Percentiles rank a stretch among this genome's conserved stretches.
These are phyloP conservation scores for Sturnus vulgaris DNA, from an alignment of 2,113 vertebrate species.

Conservation along the genomic window DNA sequence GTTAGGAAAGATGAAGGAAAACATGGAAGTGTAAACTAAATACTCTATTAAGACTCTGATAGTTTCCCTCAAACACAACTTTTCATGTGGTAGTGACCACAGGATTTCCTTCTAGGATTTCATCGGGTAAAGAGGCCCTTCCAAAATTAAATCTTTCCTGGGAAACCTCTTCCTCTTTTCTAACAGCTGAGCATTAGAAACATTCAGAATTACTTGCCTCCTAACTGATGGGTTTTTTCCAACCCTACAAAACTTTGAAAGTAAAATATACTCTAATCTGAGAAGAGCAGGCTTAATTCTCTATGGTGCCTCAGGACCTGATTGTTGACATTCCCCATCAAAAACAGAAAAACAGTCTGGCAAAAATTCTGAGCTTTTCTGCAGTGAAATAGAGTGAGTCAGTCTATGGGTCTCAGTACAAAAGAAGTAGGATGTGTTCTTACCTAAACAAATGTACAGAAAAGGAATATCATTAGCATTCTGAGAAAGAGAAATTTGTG, in stretches of 20 bases:
- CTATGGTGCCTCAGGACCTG: neutral
- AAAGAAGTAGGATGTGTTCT: neutral
- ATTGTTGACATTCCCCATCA: neutral
- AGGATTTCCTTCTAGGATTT: neutral
- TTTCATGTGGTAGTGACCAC: neutral
- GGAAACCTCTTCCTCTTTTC: neutral
- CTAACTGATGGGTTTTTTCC: neutral
- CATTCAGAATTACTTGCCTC: neutral
- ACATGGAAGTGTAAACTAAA: neutral
- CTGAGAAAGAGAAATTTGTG: neutral
- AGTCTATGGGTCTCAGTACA: neutral
- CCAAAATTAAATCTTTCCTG: neutral
- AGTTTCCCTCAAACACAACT: neutral
- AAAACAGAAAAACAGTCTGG: neutral
- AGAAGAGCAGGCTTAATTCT: neutral
- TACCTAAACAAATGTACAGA: neutral
- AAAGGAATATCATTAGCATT: neutral
- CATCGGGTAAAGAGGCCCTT: neutral
- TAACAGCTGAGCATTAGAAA: neutral
- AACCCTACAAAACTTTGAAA: neutral
- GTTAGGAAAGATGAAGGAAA: neutral
- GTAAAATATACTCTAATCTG: neutral
- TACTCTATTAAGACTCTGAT: neutral
- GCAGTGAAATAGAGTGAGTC: neutral
- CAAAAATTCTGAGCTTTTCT: neutral